These are phyloP conservation scores for Myripristis murdjan DNA, from an alignment of 2,797 vertebrate genomes.

Conservation along the genomic window DNA sequence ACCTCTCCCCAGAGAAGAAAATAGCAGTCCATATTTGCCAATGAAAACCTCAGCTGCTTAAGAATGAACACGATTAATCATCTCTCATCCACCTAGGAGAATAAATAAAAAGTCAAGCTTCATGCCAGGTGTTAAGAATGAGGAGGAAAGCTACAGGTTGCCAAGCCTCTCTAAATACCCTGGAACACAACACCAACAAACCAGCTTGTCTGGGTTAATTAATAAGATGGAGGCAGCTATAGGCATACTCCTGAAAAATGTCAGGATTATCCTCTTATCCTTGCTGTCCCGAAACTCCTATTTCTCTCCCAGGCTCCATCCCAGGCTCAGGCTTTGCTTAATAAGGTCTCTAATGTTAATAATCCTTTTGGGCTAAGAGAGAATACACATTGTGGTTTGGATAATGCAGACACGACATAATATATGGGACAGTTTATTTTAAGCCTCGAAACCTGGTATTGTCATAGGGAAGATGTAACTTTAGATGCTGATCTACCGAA, in stretches of 20 bases:
- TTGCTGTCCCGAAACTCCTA: conserved; percentile 23
- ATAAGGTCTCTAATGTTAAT: conserved; percentile 39
- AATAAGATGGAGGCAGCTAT: conserved; percentile 37
- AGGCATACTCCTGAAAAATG: conserved; percentile 29
- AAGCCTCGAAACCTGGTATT: not conserved
- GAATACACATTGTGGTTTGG: not conserved
- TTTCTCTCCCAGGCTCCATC: conserved; percentile 30
- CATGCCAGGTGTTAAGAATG: conserved; percentile 40
- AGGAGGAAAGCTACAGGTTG: conserved; percentile 48
- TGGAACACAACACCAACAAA: conserved; percentile 40
- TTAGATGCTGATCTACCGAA: not conserved
- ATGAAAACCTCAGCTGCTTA: conserved; percentile 55
- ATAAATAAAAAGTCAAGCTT: conserved; percentile 54
- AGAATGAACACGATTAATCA: conserved; percentile 68
- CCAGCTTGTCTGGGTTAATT: conserved; percentile 47
- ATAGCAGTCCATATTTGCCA: conserved; percentile 38
- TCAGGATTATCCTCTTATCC: conserved; percentile 43
- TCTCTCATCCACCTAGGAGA: conserved; percentile 43
- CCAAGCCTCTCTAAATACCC: conserved; percentile 38
- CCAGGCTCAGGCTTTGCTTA: conserved; percentile 24
- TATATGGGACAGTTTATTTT: not conserved
- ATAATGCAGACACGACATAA: conserved; percentile 20
- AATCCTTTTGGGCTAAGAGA: conserved; percentile 18
- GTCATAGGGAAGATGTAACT: not conserved
- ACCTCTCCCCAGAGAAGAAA: conserved; percentile 1